Base-by-base conservation (phyloP, 2,888 invertebrate species). In the Desoria tigrina region DNA sequence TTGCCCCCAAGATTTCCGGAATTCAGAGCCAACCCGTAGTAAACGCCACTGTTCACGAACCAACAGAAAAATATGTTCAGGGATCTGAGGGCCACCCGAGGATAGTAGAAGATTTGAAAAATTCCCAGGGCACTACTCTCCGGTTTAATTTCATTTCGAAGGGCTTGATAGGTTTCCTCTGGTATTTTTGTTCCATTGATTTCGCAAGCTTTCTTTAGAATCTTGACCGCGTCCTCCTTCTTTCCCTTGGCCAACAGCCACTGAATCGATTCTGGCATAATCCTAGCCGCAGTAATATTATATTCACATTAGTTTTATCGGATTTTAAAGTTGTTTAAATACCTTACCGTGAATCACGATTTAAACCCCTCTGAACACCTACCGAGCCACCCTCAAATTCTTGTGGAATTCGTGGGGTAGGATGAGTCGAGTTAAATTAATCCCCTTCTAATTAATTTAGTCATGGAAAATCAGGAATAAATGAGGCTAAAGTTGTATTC, bases 1-100 rank as follows among this genome's bases (percentile, higher is more conserved):
- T 89, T 87, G 27, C 87, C 88, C 7, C 87, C 88, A 57, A 90
- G 83, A 77, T 85, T 86, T 57, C 85, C 86, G 4, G 88, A 86
- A 77, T 87, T 88, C 87, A 89, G 87, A 1, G 89, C 89, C 14
- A 90, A 80, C 0, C 89, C 90, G 77, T 90, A 90, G 79, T 90
- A 90, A 16, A 88, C 87, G 65, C 87, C 86, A 76, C 88, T 88
- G 77, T 87, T 88, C 14, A 88, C 88, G 78, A 89, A 86, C 90
- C 67, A 67, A 32, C 63, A 63, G 32, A 56, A 37, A 51, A 67
- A 67, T 14, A 67, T 49, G 24, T 63, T 67, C 4, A 67, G 1
- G 7, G 67, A 60, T 27, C 63, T 26, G 21, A 61, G 14, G 3
- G 54, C 45, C 24, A 61, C 57, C 45, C 61, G 18, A 7, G 42